These are phyloP conservation scores for Mesocentrotus franciscanus DNA, from an alignment of 53 echinoderm and acorn worm species.

Conservation along the genomic window DNA sequence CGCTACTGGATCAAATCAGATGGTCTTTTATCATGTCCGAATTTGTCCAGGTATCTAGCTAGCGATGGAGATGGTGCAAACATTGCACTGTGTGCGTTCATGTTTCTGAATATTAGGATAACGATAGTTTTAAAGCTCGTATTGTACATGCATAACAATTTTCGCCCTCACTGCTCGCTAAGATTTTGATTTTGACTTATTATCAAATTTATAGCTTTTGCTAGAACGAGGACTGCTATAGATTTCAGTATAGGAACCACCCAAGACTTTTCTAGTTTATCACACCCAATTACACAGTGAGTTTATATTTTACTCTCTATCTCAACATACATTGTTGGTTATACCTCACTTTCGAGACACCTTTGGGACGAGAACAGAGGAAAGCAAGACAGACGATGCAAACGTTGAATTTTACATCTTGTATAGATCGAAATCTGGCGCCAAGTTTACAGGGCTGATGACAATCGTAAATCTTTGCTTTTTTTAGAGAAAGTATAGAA, in stretches of 20 bases:
- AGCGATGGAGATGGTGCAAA: too few relatives aligned
- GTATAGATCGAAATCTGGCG: not conserved
- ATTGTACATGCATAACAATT: not conserved
- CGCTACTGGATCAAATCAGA: too few relatives aligned
- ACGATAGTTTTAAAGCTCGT: too few relatives aligned
- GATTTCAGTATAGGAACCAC: not conserved
- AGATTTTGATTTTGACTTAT: not conserved
- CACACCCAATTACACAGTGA: not conserved
- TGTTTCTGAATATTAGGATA: too few relatives aligned
- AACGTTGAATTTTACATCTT: conserved; percentile 5
- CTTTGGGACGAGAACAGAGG: not conserved
- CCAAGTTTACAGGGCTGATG: conserved; percentile 4
- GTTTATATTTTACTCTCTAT: not conserved
- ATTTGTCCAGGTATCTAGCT: too few relatives aligned
- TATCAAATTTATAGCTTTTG: not conserved
- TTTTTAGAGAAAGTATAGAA: not conserved
- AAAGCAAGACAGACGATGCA: not conserved
- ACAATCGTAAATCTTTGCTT: not conserved
- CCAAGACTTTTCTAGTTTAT: not conserved
- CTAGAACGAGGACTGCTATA: not conserved
- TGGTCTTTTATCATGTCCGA: too few relatives aligned
- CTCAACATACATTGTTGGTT: not conserved
- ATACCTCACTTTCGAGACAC: conserved; percentile 3
- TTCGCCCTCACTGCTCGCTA: not conserved
- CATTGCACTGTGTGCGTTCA: too few relatives aligned